phyloP scores from a whole-genome alignment of 2,888 invertebrate genomes.

The Tuta absoluta region DNA sequence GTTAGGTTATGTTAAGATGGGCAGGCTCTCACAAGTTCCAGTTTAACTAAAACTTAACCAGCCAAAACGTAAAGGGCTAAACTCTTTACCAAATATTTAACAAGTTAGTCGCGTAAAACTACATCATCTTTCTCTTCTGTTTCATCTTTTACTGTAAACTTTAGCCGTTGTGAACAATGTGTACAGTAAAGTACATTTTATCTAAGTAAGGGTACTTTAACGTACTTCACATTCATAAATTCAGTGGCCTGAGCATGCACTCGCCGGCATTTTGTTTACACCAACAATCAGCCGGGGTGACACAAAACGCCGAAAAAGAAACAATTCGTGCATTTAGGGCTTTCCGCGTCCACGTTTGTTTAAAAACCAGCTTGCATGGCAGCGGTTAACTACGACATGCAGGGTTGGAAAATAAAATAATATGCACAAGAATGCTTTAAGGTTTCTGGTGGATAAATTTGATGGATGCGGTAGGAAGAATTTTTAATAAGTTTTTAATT shows the following conservation, averaged over 20 bases:
- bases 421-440: constrained; percentile 35
- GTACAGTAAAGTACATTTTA: too few relatives aligned
- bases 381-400: constrained; percentile 54
- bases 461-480: background rate
- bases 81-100: too few relatives aligned
- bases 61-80: too few relatives aligned
- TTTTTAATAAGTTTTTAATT: too few relatives aligned
- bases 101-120: too few relatives aligned
- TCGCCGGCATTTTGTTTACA: constrained; percentile 18
- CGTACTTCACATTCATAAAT: constrained; percentile 8
- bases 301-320: constrained; percentile 40
- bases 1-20: too few relatives aligned
- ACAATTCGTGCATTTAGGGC: constrained; percentile 58
- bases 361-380: constrained; percentile 59
- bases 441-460: background rate
- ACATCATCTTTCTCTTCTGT: too few relatives aligned
- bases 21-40: too few relatives aligned
- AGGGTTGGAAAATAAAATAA: constrained; percentile 62
- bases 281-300: constrained; percentile 39
- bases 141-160: too few relatives aligned
- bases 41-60: too few relatives aligned
- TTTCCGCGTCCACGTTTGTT: constrained; percentile 46
- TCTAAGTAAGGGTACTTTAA: too few relatives aligned
- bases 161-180: too few relatives aligned
- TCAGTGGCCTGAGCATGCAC: background rate